Evolutionary conservation across 2,113 vertebrate genomes (phyloP).

Genomic region (Corydoras maculifer): DNA sequence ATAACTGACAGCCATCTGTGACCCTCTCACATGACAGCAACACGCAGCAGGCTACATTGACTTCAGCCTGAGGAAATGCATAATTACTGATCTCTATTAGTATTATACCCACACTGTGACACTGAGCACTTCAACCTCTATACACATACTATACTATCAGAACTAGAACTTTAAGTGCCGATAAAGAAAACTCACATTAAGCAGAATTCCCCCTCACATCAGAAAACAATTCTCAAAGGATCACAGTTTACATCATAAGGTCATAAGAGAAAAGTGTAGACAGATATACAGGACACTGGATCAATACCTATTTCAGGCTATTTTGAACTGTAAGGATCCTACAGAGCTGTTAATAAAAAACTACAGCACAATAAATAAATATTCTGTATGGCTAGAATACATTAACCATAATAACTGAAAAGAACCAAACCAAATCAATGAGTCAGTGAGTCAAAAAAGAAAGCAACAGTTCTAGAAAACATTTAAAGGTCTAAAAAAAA

Average conservation of each 20-base stretch:
- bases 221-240: conserved; percentile 26
- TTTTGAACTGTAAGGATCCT: not conserved
- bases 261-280: conserved; percentile 2
- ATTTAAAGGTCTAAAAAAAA: no score
- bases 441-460: conserved; percentile 5
- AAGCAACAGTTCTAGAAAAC: conserved; percentile 5
- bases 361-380: conserved; percentile 21
- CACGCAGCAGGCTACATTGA: conserved; percentile 20
- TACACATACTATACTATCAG: not conserved
- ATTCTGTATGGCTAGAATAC: conserved; percentile 30
- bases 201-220: not conserved
- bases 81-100: conserved; percentile 34
- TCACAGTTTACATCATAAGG: conserved; percentile 12
- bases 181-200: not conserved
- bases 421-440: conserved; percentile 35
- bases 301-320: no score
- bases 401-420: conserved; percentile 31
- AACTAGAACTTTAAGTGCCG: not conserved
- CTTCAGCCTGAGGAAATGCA: conserved; percentile 35
- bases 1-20: conserved; percentile 31
- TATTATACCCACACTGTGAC: conserved; percentile 14
- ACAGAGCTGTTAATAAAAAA: not conserved
- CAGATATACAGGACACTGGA: not conserved
- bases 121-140: not conserved
- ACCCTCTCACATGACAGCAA: conserved; percentile 19